phyloP scores from a whole-genome alignment of 37 sponge, comb jelly and placozoan species.

The Corticium candelabrum region DNA sequence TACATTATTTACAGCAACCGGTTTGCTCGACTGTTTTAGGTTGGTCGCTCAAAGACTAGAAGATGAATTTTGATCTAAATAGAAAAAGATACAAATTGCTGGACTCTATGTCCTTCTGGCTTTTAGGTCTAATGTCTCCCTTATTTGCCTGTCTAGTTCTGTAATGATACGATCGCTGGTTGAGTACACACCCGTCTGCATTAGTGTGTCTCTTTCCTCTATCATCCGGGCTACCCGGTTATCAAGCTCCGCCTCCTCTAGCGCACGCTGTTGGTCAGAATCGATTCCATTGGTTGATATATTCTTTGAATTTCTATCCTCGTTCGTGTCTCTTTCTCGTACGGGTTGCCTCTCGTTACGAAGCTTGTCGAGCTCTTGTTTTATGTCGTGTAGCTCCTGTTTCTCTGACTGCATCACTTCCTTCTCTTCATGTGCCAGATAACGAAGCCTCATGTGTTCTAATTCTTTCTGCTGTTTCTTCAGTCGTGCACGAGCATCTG shows the following conservation, averaged over 20 bases:
- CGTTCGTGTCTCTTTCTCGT: background rate
- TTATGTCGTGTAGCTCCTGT: background rate
- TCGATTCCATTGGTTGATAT: too few species aligned
- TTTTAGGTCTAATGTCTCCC: background rate
- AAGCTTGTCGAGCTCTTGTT: background rate
- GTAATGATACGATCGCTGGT: slow-evolving; percentile 62
- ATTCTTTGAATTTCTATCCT: too few species aligned
- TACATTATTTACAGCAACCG: too few species aligned
- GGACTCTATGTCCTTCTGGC: background rate
- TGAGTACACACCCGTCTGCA: slow-evolving; percentile 76
- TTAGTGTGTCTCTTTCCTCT: slow-evolving; percentile 77
- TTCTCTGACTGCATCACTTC: slow-evolving; percentile 16
- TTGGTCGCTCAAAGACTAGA: too few species aligned
- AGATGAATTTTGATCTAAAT: too few species aligned
- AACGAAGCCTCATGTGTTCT: slow-evolving; percentile 42
- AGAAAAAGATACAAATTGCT: too few species aligned
- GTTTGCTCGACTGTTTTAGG: too few species aligned
- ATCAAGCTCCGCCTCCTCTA: slow-evolving; percentile 9
- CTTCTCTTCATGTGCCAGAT: slow-evolving; percentile 45
- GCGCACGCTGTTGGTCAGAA: background rate
- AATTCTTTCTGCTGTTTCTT: slow-evolving; percentile 57
- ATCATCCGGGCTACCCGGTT: slow-evolving; percentile 65
- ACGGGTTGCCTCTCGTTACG: background rate
- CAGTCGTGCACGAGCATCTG: slow-evolving; percentile 26
- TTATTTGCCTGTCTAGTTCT: slow-evolving; percentile 61